phyloP scores from a whole-genome alignment of 2,797 vertebrate genomes.

The Cetoscarus ocellatus region DNA sequence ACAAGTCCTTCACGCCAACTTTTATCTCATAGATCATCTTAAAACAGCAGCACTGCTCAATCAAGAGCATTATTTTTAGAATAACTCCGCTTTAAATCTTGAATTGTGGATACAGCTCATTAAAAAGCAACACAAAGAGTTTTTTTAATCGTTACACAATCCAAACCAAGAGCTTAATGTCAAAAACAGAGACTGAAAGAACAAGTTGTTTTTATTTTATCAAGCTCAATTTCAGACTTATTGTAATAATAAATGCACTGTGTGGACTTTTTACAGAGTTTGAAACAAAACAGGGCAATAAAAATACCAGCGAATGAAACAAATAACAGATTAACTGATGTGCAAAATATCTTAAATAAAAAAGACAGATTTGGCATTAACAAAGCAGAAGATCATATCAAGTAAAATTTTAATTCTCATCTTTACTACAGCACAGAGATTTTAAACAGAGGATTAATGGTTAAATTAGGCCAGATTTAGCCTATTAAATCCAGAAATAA shows the following conservation, averaged over 20 bases:
- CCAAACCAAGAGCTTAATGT: neutral
- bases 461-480: too few relatives aligned
- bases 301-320: too few relatives aligned
- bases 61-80: slow-evolving; percentile 19
- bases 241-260: neutral
- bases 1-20: slow-evolving; percentile 9
- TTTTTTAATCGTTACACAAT: neutral
- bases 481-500: too few relatives aligned
- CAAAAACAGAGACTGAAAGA: neutral
- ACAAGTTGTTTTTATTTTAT: neutral
- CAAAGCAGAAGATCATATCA: too few relatives aligned
- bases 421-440: too few relatives aligned
- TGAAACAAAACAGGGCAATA: too few relatives aligned
- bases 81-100: slow-evolving; percentile 20
- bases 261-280: too few relatives aligned
- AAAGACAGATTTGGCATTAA: too few relatives aligned
- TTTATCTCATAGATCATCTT: slow-evolving; percentile 42
- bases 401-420: too few relatives aligned
- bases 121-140: neutral
- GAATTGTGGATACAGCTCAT: neutral
- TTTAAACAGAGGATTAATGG: too few relatives aligned
- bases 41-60: slow-evolving; percentile 28
- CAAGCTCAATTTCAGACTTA: neutral
- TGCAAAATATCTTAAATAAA: too few relatives aligned
- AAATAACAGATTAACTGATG: too few relatives aligned